Evolutionary conservation across 2,888 invertebrate genomes (phyloP).

Genomic region (Mesoligia furuncula): DNA sequence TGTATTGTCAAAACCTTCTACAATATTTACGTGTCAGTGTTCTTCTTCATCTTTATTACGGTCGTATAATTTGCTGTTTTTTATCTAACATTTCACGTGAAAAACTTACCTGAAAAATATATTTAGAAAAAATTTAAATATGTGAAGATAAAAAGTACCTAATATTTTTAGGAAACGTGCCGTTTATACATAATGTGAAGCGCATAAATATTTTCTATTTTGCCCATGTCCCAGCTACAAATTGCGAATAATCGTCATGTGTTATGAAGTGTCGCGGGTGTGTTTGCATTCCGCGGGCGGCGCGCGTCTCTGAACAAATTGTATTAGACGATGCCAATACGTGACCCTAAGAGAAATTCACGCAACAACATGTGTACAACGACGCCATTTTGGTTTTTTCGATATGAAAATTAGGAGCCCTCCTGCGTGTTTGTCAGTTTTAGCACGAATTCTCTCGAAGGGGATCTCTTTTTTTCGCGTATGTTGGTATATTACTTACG

Average conservation of each 20-base stretch:
- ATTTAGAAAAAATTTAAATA: background rate
- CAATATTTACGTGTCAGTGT: conserved; percentile 2
- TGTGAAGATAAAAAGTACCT: conserved; percentile 19
- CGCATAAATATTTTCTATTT: conserved; percentile 67
- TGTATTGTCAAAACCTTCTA: conserved; percentile 3
- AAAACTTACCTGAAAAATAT: background rate
- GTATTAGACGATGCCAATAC: conserved; percentile 87
- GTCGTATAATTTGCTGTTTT: background rate
- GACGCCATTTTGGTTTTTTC: conserved; percentile 77
- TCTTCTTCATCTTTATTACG: conserved; percentile 13
- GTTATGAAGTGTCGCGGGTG: conserved; percentile 80
- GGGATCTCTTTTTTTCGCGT: conserved; percentile 63
- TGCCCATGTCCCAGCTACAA: conserved; percentile 71
- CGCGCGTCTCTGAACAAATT: conserved; percentile 86
- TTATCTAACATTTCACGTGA: background rate
- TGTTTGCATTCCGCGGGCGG: conserved; percentile 84
- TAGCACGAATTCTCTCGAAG: conserved; percentile 70
- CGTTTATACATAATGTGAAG: conserved; percentile 44
- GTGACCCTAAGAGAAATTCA: conserved; percentile 82
- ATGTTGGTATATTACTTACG: conserved; percentile 63
- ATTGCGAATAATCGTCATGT: conserved; percentile 83
- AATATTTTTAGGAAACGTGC: conserved; percentile 37
- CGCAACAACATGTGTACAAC: conserved; percentile 79
- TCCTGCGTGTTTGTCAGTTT: conserved; percentile 70
- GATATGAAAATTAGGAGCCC: conserved; percentile 80